Evolutionary conservation across 2,888 invertebrate genomes (phyloP), one percentile per base, ranked within the genome.

Genomic region (Cephus sareptanus): DNA sequence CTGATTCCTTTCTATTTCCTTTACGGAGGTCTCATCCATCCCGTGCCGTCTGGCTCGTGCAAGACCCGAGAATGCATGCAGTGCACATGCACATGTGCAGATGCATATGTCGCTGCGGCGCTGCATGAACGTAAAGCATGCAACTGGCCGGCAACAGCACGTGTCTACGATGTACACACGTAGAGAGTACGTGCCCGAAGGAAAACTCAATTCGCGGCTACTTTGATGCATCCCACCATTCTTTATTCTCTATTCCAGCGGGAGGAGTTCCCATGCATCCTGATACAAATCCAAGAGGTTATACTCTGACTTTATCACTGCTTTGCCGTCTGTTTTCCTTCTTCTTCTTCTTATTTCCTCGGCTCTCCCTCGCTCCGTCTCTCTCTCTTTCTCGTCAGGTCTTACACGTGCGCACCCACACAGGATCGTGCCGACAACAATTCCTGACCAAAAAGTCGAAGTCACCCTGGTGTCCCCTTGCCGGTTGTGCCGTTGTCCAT

Each of bases 381-480:
- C 73, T 77, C 73, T 77, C 31, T 69, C 71, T n/a, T n/a, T 77
- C 76, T 74, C 40, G 30, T 35, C 76, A 75, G 37, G 23, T 33
- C 13, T 71, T 71, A 71, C 71, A 31, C 71, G 71, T 71, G 33
- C 33, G 30, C 31, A 71, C 71, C 71, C 71, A 71, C 35, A 74
- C 74, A 23, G 40, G 76, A 69, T 81, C 83, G 85, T 83, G 84
- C 84, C 86, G 86, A 88, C 87, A 89, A 89, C 88, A 88, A 88
- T 89, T 89, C 88, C 87, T 86, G 85, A 87, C 88, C 87, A 87
- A 90, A 90, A 90, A 89, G 88, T 87, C 88, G 86, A 85, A 88
- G 89, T 87, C 88, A 88, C 87, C 86, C 83, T 84, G 83, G 80
- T 82, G 81, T 80, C 79, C 83, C 76, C 78, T 56, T 56, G 11